These are phyloP conservation scores for Mormyrus proboscirostris DNA, from an alignment of 2,797 vertebrate species.

Conservation along the genomic window DNA sequence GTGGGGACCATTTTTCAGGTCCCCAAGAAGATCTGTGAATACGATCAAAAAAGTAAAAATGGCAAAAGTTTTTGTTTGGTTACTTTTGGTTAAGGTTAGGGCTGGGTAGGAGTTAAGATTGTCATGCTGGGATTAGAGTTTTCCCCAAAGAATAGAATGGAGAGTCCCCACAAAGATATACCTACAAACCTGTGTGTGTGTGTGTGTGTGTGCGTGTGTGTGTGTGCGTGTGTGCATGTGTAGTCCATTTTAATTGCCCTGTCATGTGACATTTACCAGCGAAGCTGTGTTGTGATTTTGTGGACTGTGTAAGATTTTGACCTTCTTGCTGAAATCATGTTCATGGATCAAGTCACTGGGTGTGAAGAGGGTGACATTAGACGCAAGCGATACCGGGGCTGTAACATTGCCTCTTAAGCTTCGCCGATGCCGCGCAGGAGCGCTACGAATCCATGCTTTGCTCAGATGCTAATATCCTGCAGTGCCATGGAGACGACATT, in stretches of 20 bases:
- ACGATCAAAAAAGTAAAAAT: background rate
- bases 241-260: background rate
- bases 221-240: background rate
- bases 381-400: too few species aligned
- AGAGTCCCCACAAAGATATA: background rate
- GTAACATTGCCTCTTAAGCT: background rate
- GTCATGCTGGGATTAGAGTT: background rate
- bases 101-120: background rate
- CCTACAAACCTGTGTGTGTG: background rate
- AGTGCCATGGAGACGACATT: background rate
- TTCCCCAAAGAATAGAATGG: background rate
- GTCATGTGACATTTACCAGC: slow-evolving; percentile 19
- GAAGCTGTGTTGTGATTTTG: slow-evolving; percentile 31
- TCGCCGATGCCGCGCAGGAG: background rate
- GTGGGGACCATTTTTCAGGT: background rate
- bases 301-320: slow-evolving; percentile 16
- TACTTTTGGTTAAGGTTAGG: background rate
- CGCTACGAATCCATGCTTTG: background rate
- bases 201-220: background rate
- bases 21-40: background rate
- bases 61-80: background rate
- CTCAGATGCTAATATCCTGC: background rate
- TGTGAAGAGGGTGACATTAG: background rate
- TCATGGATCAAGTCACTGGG: slow-evolving; percentile 21
- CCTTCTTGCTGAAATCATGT: slow-evolving; percentile 29